A percentile compares a stretch with the other conserved stretches of the same genome.
phyloP scores from a whole-genome alignment of 2,888 invertebrate species.

The Drosophila anomalipes region DNA sequence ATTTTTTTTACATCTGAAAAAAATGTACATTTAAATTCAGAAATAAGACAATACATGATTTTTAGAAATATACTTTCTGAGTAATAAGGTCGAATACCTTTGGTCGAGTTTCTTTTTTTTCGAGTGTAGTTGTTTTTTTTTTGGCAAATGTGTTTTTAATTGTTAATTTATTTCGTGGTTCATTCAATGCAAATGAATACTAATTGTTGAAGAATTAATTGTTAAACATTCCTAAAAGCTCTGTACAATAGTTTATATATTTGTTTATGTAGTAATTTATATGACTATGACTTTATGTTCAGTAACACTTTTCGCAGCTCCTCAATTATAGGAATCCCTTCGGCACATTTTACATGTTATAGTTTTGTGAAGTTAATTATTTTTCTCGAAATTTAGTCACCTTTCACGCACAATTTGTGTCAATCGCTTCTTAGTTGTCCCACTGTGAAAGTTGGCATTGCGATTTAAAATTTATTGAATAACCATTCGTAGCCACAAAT shows the following conservation, averaged over 20 bases:
- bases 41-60: too few species aligned
- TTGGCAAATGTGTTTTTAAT: not conserved
- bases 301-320: not conserved
- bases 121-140: not conserved
- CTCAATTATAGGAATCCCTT: not conserved
- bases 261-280: not conserved
- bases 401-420: not conserved
- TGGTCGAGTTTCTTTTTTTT: not conserved
- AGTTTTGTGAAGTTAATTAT: not conserved
- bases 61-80: not conserved
- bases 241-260: not conserved
- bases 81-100: not conserved
- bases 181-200: not conserved
- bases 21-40: too few species aligned
- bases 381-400: not conserved
- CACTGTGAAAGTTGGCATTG: slow-evolving; percentile 54
- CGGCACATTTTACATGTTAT: not conserved
- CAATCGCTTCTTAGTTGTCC: not conserved
- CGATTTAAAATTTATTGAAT: slow-evolving; percentile 63
- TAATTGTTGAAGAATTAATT: not conserved
- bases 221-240: not conserved
- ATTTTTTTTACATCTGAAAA: too few species aligned
- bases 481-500: slow-evolving; percentile 54
- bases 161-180: not conserved
- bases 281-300: not conserved